Conservation (phyloP, 2,797 vertebrate species). For the Ptychobarbus kaznakovi region DNA sequence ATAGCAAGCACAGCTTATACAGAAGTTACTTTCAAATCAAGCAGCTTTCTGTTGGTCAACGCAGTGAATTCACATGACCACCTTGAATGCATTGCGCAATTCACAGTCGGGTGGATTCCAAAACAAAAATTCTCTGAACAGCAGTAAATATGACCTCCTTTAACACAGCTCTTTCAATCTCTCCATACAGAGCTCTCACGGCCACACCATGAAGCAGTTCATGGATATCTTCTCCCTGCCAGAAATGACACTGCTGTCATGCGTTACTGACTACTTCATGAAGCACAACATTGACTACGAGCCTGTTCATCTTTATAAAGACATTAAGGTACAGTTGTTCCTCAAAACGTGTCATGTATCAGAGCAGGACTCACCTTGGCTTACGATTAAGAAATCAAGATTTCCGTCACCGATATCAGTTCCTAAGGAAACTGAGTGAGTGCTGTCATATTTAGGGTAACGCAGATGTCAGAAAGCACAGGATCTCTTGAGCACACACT, state of each 20-base stretch:
- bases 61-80: neutral
- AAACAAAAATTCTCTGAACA: neutral
- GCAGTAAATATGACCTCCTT: neutral
- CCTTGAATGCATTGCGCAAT: neutral
- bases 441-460: neutral
- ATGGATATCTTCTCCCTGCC: constrained; percentile 99
- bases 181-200: constrained; percentile 88
- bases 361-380: neutral
- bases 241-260: constrained; percentile 95
- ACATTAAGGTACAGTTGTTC: constrained; percentile 87
- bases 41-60: neutral
- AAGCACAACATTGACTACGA: constrained; percentile 98
- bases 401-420: neutral
- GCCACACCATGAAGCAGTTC: constrained; percentile 97
- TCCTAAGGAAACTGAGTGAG: neutral
- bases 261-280: constrained; percentile 97
- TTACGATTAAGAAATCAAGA: neutral
- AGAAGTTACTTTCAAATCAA: neutral
- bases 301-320: constrained; percentile 97
- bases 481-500: neutral
- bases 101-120: too few species aligned
- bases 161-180: neutral
- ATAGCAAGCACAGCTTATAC: neutral
- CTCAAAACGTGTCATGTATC: neutral
- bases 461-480: neutral